Percentiles rank a stretch among this genome's conserved stretches.
Conservation (phyloP, 2,888 invertebrate genomes). For the Lithophane ornitopus region DNA sequence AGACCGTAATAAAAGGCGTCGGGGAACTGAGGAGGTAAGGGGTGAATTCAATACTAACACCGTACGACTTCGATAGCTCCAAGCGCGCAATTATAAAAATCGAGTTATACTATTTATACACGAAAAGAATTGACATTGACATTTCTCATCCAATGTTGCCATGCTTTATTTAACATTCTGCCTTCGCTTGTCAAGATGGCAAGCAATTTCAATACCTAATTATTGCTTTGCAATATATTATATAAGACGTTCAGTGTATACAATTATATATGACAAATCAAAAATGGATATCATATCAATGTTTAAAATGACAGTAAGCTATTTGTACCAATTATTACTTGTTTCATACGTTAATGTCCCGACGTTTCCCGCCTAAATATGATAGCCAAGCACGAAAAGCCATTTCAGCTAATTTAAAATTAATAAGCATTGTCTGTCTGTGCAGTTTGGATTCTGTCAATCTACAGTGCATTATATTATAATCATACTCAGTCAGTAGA, state of each 20-base stretch:
- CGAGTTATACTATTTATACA: background rate
- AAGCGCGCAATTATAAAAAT: too few relatives aligned
- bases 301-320: conserved; percentile 58
- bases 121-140: background rate
- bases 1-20: too few relatives aligned
- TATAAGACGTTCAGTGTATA: conserved; percentile 63
- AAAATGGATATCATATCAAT: conserved; percentile 67
- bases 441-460: conserved; percentile 45
- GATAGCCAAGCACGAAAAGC: conserved; percentile 49
- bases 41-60: too few relatives aligned
- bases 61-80: too few relatives aligned
- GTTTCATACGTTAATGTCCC: conserved; percentile 40
- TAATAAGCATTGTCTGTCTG: conserved; percentile 42
- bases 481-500: conserved; percentile 62
- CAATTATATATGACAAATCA: conserved; percentile 55
- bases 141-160: conserved; percentile 11
- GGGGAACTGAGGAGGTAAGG: too few relatives aligned
- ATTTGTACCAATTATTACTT: conserved; percentile 56
- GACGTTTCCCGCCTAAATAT: conserved; percentile 54
- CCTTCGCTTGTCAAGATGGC: conserved; percentile 48
- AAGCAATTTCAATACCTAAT: conserved; percentile 57
- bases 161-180: conserved; percentile 39
- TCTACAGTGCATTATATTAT: conserved; percentile 48
- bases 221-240: conserved; percentile 64
- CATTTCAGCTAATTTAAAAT: conserved; percentile 46